Conservation (phyloP, 1,140 invertebrate species). For the Ostrea denselamellosa region DNA sequence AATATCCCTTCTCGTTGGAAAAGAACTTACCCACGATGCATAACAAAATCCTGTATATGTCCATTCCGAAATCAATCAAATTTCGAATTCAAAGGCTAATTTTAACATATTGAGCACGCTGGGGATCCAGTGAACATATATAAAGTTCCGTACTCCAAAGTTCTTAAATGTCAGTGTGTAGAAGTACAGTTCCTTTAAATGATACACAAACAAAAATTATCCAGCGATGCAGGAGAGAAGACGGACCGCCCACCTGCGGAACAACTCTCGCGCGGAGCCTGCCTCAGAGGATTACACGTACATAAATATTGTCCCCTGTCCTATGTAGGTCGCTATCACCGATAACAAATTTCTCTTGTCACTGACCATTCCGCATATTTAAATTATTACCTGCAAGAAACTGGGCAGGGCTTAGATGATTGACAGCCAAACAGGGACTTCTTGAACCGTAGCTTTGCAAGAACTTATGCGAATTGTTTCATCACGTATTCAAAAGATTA, state of each 20-base stretch:
- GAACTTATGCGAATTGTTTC: background rate
- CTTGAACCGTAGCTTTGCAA: background rate
- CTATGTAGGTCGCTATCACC: conserved; percentile 19
- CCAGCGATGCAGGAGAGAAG: conserved; percentile 1
- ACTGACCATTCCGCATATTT: conserved; percentile 16
- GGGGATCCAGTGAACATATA: background rate
- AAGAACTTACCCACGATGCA: background rate
- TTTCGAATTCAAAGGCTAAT: background rate
- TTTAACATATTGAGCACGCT: background rate
- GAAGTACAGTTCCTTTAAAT: background rate
- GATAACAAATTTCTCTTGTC: conserved; percentile 18
- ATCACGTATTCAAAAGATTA: conserved; percentile 15
- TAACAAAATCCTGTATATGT: background rate
- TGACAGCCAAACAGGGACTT: conserved; percentile 1
- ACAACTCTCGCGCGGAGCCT: background rate
- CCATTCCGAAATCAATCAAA: background rate
- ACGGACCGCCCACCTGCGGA: background rate
- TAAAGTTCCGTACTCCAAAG: background rate
- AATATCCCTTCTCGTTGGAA: background rate
- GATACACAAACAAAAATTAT: conserved; percentile 28
- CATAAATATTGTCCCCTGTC: conserved; percentile 1
- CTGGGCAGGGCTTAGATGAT: background rate
- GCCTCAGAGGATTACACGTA: background rate
- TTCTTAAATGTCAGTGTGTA: background rate
- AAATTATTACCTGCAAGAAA: conserved; percentile 34